These are phyloP conservation scores for Autographa gamma DNA, from an alignment of 2,888 invertebrate genomes.

Conservation along the genomic window DNA sequence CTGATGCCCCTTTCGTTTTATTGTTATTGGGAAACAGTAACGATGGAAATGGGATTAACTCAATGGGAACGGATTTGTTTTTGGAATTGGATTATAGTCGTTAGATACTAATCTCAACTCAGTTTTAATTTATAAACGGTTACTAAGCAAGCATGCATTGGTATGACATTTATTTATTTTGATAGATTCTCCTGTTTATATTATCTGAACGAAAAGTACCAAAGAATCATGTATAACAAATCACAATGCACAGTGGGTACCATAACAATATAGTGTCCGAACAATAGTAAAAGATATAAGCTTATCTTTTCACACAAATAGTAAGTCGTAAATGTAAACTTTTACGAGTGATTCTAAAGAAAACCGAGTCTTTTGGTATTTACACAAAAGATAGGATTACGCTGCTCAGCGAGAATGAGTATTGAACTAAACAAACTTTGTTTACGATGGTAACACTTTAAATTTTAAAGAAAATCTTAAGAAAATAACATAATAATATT, in stretches of 20 bases:
- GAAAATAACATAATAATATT: not conserved
- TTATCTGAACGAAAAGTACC: not conserved
- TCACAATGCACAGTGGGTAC: not conserved
- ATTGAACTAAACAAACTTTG: slow-evolving; percentile 28
- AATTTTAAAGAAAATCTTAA: not conserved
- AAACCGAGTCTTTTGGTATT: slow-evolving; percentile 43
- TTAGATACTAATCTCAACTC: not conserved
- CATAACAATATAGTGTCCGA: slow-evolving; percentile 39
- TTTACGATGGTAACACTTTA: not conserved
- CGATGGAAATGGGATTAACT: slow-evolving; percentile 17
- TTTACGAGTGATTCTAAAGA: slow-evolving; percentile 54
- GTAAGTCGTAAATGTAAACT: slow-evolving; percentile 49
- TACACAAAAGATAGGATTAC: slow-evolving; percentile 38
- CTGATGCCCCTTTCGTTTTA: slow-evolving; percentile 42
- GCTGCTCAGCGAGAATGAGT: slow-evolving; percentile 17
- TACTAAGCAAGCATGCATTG: not conserved
- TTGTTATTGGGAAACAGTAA: slow-evolving; percentile 31
- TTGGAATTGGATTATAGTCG: slow-evolving; percentile 6
- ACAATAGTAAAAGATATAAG: slow-evolving; percentile 37
- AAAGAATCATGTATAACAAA: slow-evolving; percentile 12
- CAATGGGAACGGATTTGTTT: slow-evolving; percentile 10
- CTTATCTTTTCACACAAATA: slow-evolving; percentile 53
- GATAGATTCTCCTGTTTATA: not conserved
- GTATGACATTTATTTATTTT: not conserved
- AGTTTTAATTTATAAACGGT: not conserved